These are phyloP conservation scores for Camarhynchus parvulus DNA, from an alignment of 2,113 vertebrate genomes.

Conservation along the genomic window DNA sequence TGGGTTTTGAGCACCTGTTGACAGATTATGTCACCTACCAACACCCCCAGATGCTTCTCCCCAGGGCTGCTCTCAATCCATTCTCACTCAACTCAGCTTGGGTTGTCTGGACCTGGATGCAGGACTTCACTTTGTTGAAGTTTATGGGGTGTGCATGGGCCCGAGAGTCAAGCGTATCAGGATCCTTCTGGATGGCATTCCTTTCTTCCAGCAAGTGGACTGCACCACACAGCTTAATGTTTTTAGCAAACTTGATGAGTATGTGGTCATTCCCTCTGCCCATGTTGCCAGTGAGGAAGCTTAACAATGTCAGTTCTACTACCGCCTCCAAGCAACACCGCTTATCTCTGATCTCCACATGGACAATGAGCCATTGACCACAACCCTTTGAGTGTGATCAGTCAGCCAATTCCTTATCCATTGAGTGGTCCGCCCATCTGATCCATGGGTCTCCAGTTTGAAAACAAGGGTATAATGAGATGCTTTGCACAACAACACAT, in stretches of 20 bases:
- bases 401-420: not conserved
- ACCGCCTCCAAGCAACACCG: not conserved
- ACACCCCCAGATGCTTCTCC: not conserved
- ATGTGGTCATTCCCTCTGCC: not conserved
- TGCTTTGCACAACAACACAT: not conserved
- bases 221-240: too few relatives aligned
- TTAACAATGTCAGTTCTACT: not conserved
- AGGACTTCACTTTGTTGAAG: not conserved
- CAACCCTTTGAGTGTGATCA: not conserved
- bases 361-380: not conserved
- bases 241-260: not conserved
- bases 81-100: not conserved
- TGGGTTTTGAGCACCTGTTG: not conserved
- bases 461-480: not conserved
- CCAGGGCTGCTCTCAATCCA: not conserved
- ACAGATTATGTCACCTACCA: not conserved
- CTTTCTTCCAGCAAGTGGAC: not conserved
- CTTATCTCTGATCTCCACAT: not conserved
- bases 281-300: too few relatives aligned
- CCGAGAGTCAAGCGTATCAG: not conserved
- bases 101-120: rapidly evolving
- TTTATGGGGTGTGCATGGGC: not conserved
- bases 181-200: not conserved
- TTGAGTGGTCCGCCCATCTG: not conserved
- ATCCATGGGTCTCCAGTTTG: not conserved